Evolutionary conservation across 2,888 invertebrate genomes (phyloP).

Genomic region (Gastrophysa polygoni): DNA sequence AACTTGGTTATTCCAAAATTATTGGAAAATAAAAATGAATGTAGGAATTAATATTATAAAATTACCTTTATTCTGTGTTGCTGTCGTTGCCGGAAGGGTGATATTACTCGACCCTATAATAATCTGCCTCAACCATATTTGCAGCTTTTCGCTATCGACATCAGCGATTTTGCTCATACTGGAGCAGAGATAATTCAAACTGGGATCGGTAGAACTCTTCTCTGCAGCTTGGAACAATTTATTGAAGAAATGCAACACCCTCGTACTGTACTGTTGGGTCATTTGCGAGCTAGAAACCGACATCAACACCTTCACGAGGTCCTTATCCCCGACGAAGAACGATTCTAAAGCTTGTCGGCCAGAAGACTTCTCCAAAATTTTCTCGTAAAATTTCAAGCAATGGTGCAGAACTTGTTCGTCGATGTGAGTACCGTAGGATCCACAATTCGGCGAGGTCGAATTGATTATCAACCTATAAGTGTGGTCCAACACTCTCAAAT

Average conservation of each 20-base stretch:
- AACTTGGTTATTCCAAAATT: too few relatives aligned
- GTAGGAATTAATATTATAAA: too few relatives aligned
- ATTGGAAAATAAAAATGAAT: too few relatives aligned
- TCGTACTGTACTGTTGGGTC: slow-evolving; percentile 73
- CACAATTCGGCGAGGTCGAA: slow-evolving; percentile 58
- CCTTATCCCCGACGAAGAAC: slow-evolving; percentile 76
- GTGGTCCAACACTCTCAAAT: slow-evolving; percentile 66
- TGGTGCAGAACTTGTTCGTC: slow-evolving; percentile 69
- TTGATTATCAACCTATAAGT: slow-evolving; percentile 72
- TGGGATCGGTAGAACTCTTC: slow-evolving; percentile 66
- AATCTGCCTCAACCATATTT: slow-evolving; percentile 70
- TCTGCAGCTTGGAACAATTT: slow-evolving; percentile 71
- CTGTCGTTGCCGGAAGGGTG: slow-evolving; percentile 57
- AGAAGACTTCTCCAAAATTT: slow-evolving; percentile 79
- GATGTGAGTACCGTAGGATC: slow-evolving; percentile 50
- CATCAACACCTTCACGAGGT: slow-evolving; percentile 78
- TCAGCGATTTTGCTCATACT: slow-evolving; percentile 70
- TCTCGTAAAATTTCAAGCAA: slow-evolving; percentile 85
- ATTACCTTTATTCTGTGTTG: slow-evolving; percentile 59
- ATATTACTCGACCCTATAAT: slow-evolving; percentile 61
- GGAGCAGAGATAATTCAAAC: slow-evolving; percentile 69
- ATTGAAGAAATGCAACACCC: slow-evolving; percentile 81
- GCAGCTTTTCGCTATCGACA: slow-evolving; percentile 68
- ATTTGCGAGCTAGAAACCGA: slow-evolving; percentile 79
- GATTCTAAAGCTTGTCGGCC: slow-evolving; percentile 82